Evolutionary conservation across 2,797 vertebrate species (phyloP), one percentile per base, ranked within the genome.

Genomic region (Schizopygopsis pylzovi): DNA sequence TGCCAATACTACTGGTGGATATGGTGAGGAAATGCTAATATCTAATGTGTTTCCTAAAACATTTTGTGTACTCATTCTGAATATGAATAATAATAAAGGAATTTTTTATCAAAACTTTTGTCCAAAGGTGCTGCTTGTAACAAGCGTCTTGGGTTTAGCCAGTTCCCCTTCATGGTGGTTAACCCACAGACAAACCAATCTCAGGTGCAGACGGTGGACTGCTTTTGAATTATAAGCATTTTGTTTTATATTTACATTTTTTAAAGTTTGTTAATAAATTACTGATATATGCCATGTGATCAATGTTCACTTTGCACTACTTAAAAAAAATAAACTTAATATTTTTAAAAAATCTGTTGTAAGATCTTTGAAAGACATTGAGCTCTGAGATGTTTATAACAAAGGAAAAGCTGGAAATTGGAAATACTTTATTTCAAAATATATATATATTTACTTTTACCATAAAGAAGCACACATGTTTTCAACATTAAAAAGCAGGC

Each of bases 71-170:
- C 33, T 52, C 6, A 52, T 12, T 39, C 12, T n/a, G 13, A 10
- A 20, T 9, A 18, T 63, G 20, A 13, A 47, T 10, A 92, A 92
- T 94, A 91, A 91, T 56, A 15, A 70, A 52, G 6, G 10, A 37
- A 52, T 22, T 39, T 28, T 2, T 28, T 28, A 16, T 79, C 3
- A 61, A n/a, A n/a, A 20, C 9, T 80, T 83, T 67, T 89, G 45
- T 87, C 82, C 86, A 67, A 90, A 99, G 98, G 98, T 95, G 97
- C 98, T 28, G 97, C 98, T 0, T 99, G 98, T 91, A 97, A 97
- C 95, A 98, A 95, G 94, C 88, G 92, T 86, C 90, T 95, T 7
- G 94, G 92, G 71, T 94, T 99, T 81, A 90, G 93, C n/a, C 93
- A 96, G 88, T 99, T 99, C 91, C 94, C 92, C 87, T 99, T 94